Conservation (phyloP, 2,113 vertebrate species). For the Rhadina sibilatrix region DNA sequence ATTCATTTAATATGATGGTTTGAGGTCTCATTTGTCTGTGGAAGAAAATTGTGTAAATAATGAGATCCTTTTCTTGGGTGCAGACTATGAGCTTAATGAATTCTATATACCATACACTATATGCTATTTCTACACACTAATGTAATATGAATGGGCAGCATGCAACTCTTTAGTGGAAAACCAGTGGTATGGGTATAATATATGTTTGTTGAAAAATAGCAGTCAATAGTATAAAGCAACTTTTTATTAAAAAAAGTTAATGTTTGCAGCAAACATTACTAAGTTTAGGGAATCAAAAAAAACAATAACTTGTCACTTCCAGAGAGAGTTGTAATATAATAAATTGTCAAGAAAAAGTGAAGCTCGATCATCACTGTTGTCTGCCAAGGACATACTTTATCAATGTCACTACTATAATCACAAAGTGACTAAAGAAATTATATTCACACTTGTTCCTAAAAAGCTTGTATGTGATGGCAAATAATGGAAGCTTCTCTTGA, state of each 20-base stretch:
- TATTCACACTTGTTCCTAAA: not conserved
- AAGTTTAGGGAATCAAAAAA: conserved; percentile 63
- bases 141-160: not conserved
- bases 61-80: not conserved
- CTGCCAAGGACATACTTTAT: conserved; percentile 75
- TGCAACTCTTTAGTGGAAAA: not conserved
- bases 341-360: conserved; percentile 70
- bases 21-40: not conserved
- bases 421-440: conserved; percentile 47
- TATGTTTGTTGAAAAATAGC: not conserved
- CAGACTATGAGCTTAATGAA: not conserved
- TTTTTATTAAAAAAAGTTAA: conserved; percentile 32
- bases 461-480: not conserved
- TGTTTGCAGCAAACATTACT: conserved; percentile 54
- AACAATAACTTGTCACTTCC: conserved; percentile 73
- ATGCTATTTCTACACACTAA: not conserved
- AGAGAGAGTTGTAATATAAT: conserved; percentile 71
- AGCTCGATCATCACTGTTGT: conserved; percentile 73
- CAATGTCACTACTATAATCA: conserved; percentile 71
- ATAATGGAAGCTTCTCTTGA: not conserved
- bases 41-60: not conserved
- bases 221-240: not conserved
- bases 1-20: not conserved
- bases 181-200: not conserved
- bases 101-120: not conserved